phyloP scores from a whole-genome alignment of 2,113 vertebrate species.

The Suncus etruscus region DNA sequence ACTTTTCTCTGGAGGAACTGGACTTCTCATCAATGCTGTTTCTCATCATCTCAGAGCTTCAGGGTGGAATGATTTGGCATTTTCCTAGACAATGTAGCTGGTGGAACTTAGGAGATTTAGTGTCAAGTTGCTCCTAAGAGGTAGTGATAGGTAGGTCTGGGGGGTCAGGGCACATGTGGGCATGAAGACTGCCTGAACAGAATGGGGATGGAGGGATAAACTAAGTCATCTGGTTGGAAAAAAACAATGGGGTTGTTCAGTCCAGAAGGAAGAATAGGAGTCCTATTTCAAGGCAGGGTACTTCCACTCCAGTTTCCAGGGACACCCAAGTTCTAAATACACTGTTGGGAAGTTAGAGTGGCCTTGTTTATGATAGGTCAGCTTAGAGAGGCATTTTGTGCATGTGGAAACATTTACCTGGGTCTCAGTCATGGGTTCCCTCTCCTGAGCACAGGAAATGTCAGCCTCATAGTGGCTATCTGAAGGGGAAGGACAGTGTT shows the following conservation, averaged over 20 bases:
- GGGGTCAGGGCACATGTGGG: background rate
- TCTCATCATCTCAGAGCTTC: background rate
- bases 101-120: background rate
- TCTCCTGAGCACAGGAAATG: background rate
- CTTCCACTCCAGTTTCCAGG: background rate
- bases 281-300: background rate
- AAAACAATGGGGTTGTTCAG: background rate
- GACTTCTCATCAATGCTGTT: background rate
- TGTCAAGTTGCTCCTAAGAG: background rate
- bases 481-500: background rate
- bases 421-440: background rate
- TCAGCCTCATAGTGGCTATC: background rate
- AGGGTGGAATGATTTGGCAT: slow-evolving; percentile 12
- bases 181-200: background rate
- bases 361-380: background rate
- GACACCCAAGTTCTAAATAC: background rate
- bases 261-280: background rate
- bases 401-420: background rate
- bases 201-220: background rate
- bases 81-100: background rate
- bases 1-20: background rate
- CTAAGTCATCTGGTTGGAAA: background rate
- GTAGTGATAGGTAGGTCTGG: background rate
- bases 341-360: background rate
- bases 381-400: background rate